Base-by-base conservation (phyloP, 2,797 vertebrate genomes). In the Sebastes diaconus region DNA sequence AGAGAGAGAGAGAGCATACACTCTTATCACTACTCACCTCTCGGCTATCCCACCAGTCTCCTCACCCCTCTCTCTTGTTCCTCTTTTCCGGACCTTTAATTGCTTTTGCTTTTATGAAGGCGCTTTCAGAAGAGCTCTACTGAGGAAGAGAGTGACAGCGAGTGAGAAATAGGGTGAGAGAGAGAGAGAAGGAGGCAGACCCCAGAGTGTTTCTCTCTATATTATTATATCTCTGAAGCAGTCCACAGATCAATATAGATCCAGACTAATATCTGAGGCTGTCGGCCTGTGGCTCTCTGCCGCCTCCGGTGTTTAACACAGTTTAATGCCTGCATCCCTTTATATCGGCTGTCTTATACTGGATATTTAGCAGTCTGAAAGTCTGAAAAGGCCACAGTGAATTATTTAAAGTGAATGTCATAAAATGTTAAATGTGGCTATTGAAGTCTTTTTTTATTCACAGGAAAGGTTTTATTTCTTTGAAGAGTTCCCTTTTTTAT, bases 231-330 rank as follows among this genome's bases (percentile, higher is more conserved):
- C 58, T 50, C 84, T 76, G 57, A 85, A 77, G 20, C 50, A 36
- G 75, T 84, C 68, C 72, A 66, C 82, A 90, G 90, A 95, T 94
- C 90, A 90, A 87, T 91, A 90, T 73, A 87, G 87, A 88, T 75
- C 18, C 68, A 86, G 77, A 74, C 75, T 88, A 80, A 88, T 89
- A 88, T 78, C 12, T 27, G 59, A 81, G 82, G 16, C 66, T 80
- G 71, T 50, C 57, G 52, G 79, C 73, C 52, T 14, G 71, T n/a
- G n/a, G 61, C 70, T 85, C 59, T 73, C 60, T 85, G 80, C 55
- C 81, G 52, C 67, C 68, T 30, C 52, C 65, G 57, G 30, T 85
- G 72, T 67, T 55, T 11, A 59, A 52, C 63, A 18, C 18, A 14
- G 52, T 6, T 30, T 3, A 63, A 3, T 6, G 12, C 25, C 29